A percentile compares a stretch with the other conserved stretches of the same genome.
phyloP scores from a whole-genome alignment of 2,888 invertebrate genomes.

The Oeneis ivallda region DNA sequence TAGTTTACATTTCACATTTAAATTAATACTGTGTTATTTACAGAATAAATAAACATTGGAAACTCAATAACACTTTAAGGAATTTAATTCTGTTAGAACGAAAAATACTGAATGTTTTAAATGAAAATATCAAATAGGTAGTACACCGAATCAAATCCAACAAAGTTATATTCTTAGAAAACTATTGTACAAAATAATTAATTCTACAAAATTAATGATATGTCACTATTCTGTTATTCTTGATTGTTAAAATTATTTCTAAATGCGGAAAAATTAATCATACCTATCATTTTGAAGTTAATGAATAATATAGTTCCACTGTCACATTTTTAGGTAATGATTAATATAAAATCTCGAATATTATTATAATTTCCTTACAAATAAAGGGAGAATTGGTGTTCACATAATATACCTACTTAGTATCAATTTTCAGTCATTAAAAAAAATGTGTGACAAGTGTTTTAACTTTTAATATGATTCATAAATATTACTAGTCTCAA shows the following conservation, averaged over 20 bases:
- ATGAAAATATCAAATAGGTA: background rate
- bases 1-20: background rate
- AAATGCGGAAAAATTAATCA: conserved; percentile 27
- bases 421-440: too few relatives aligned
- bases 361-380: too few relatives aligned
- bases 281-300: conserved; percentile 36
- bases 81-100: background rate
- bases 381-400: too few relatives aligned
- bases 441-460: too few relatives aligned
- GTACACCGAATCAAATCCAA: background rate
- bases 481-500: too few relatives aligned
- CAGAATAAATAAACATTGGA: background rate
- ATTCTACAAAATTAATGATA: conserved; percentile 58
- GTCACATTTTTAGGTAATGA: too few relatives aligned
- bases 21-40: conserved; percentile 6
- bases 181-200: conserved; percentile 23
- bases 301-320: too few relatives aligned
- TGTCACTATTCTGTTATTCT: conserved; percentile 75
- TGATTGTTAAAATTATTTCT: conserved; percentile 51
- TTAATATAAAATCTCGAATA: too few relatives aligned
- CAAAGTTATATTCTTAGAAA: background rate
- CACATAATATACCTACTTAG: too few relatives aligned
- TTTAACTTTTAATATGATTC: too few relatives aligned
- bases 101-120: background rate
- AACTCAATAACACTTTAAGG: background rate